Percentiles rank a stretch among this genome's conserved stretches.
Evolutionary conservation across 2,888 invertebrate genomes (phyloP).

Genomic region (Macrosiphum euphorbiae): DNA sequence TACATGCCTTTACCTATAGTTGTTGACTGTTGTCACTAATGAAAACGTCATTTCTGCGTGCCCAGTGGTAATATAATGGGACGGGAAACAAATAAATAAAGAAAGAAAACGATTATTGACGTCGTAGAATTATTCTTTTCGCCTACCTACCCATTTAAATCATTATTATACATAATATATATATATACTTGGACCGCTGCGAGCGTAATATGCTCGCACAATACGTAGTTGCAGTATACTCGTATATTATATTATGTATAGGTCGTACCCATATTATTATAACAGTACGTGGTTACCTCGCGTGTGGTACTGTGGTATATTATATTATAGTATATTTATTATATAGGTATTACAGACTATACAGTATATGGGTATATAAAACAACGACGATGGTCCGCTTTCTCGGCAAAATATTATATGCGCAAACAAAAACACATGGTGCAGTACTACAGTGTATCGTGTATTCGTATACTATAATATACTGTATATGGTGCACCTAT

Average conservation of each 20-base stretch:
- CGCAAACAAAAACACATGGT: neutral
- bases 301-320: constrained; percentile 9
- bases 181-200: neutral
- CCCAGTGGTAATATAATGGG: neutral
- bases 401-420: neutral
- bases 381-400: neutral
- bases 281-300: constrained; percentile 5
- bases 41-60: neutral
- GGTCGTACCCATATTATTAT: constrained; percentile 12
- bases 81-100: neutral
- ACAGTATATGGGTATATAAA: neutral
- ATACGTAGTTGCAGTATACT: neutral
- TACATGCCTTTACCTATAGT: neutral
- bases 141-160: constrained; percentile 3
- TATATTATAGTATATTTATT: neutral
- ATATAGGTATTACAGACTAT: neutral
- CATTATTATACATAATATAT: neutral
- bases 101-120: neutral
- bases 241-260: neutral
- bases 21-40: constrained; percentile 1
- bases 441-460: neutral
- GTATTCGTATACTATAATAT: neutral
- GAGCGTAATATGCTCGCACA: constrained; percentile 3
- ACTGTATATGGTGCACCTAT: no score
- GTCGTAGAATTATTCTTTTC: neutral